phyloP scores from a whole-genome alignment of 1,140 invertebrate genomes.

The Procambarus virginalis region DNA sequence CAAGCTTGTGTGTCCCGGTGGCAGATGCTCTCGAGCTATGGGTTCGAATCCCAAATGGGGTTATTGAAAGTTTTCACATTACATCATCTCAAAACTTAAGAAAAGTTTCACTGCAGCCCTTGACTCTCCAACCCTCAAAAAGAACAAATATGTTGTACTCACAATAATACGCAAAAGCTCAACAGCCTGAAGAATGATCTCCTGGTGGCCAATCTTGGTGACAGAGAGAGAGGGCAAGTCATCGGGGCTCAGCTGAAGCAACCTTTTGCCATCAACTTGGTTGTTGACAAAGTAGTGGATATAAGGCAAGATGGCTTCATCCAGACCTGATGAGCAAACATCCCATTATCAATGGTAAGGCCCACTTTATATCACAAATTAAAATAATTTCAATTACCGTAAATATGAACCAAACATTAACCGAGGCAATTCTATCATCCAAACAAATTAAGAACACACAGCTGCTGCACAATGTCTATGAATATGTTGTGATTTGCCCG shows the following conservation, averaged over 20 bases:
- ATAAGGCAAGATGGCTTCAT: slow-evolving; percentile 86
- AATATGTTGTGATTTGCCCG: no score
- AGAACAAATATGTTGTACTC: slow-evolving; percentile 73
- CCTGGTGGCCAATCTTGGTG: slow-evolving; percentile 91
- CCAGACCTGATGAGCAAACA: slow-evolving; percentile 51
- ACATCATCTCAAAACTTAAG: background rate
- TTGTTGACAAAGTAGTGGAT: slow-evolving; percentile 87
- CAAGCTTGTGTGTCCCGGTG: no score
- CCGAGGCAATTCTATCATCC: no score
- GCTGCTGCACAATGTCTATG: no score
- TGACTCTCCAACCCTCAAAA: background rate
- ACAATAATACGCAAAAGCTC: slow-evolving; percentile 91
- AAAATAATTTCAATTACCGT: no score
- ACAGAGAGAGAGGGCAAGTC: slow-evolving; percentile 91
- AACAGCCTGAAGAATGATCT: slow-evolving; percentile 91
- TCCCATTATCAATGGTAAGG: no score
- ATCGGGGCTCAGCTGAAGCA: slow-evolving; percentile 88
- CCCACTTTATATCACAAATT: no score
- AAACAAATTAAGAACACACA: no score
- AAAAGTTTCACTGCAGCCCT: no score
- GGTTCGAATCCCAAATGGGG: background rate
- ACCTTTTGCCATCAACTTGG: slow-evolving; percentile 85
- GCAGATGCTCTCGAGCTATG: no score
- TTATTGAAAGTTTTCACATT: slow-evolving; percentile 8
- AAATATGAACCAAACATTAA: no score